Percentiles rank a stretch among this genome's conserved stretches.
Conservation (phyloP, 1,140 invertebrate genomes). For the Papilio helenus region DNA sequence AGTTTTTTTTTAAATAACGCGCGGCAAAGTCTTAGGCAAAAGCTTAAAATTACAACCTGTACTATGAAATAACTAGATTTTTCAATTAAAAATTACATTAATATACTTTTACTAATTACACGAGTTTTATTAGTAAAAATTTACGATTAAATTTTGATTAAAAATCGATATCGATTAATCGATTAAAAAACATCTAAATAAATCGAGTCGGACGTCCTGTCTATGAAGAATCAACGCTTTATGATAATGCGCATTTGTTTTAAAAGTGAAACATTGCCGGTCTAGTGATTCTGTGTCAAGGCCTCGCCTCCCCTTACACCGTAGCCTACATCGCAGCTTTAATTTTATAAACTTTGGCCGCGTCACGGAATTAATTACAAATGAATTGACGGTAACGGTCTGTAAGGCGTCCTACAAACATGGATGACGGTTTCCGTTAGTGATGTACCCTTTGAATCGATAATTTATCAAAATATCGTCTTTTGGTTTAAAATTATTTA, state of each 20-base stretch:
- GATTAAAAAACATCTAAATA: constrained; percentile 1
- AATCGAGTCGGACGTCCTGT: constrained; percentile 20
- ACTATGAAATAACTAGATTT: too few relatives aligned
- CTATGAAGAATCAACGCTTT: constrained; percentile 28
- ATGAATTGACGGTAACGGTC: constrained; percentile 27
- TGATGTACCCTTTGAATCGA: not conserved
- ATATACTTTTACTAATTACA: too few relatives aligned
- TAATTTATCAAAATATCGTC: not conserved
- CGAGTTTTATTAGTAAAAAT: too few relatives aligned
- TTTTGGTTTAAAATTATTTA: not conserved
- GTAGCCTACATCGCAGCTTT: constrained; percentile 34
- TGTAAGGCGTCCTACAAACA: constrained; percentile 15
- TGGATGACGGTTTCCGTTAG: constrained; percentile 11
- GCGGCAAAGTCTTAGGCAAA: too few relatives aligned
- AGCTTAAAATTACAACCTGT: too few relatives aligned
- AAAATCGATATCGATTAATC: not conserved
- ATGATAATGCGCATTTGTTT: constrained; percentile 35
- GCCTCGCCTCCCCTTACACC: constrained; percentile 32
- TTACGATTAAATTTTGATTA: too few relatives aligned
- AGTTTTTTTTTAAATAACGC: too few relatives aligned
- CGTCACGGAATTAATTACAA: constrained; percentile 34
- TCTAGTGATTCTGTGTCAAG: constrained; percentile 37
- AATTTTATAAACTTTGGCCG: constrained; percentile 37
- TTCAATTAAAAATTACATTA: too few relatives aligned
- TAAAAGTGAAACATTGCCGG: constrained; percentile 35